Evolutionary conservation across 1,140 invertebrate species (phyloP).

Genomic region (Trachymyrmex septentrionalis): DNA sequence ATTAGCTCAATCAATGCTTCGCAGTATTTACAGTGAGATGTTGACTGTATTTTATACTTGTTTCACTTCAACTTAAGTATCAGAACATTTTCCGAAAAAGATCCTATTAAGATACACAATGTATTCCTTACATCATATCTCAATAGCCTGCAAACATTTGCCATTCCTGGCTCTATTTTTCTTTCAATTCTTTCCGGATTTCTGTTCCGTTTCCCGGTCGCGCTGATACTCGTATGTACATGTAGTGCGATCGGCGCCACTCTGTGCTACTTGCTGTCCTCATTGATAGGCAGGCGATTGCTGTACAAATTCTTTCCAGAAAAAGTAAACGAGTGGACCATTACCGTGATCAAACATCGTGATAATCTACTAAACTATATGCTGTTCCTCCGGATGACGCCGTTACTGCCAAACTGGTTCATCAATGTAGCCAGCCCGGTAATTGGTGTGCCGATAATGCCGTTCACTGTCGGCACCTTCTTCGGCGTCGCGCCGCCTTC

Average conservation of each 20-base stretch:
- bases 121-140: conserved; percentile 79
- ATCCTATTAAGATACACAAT: not conserved
- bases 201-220: conserved; percentile 97
- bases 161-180: conserved; percentile 99
- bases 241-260: conserved; percentile 98
- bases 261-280: conserved; percentile 97
- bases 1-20: no score
- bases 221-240: conserved; percentile 96
- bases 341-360: conserved; percentile 93
- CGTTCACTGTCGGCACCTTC: conserved; percentile 98
- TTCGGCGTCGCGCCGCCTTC: conserved; percentile 98
- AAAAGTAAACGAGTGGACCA: conserved; percentile 94
- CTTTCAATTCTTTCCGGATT: conserved; percentile 99
- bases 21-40: no score
- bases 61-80: no score
- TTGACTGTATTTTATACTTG: no score
- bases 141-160: conserved; percentile 98
- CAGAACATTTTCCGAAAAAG: not conserved
- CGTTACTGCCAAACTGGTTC: conserved; percentile 99
- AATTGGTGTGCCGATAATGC: conserved; percentile 96
- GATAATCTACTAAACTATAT: conserved; percentile 98
- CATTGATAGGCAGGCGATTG: conserved; percentile 94
- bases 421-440: conserved; percentile 99
- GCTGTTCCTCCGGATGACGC: conserved; percentile 98
- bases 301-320: conserved; percentile 96